Base-by-base conservation (phyloP, 2,888 invertebrate genomes). In the Nemurella pictetii region DNA sequence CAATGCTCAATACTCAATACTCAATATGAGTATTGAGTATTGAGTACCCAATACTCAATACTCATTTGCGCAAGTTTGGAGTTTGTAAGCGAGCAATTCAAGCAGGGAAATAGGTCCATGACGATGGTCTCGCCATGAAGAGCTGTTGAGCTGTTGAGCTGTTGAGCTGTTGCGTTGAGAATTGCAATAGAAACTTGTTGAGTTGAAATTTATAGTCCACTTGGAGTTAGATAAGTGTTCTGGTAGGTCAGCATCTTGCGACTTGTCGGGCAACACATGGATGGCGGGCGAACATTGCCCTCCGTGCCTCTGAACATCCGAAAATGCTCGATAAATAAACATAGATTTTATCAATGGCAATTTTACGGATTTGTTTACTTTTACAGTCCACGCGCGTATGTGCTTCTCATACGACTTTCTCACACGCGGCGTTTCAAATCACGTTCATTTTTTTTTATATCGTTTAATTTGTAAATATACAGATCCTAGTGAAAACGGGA, bases 151-250 rank as follows among this genome's bases (percentile, higher is more conserved):
- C n/a, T n/a, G n/a, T n/a, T 36, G 55, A 9, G 55, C 15, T 36
- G 7, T 36, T 7, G 4, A 15, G 25, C 75, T 28, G 75, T 4
- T 75, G 75, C 27, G 1, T 75, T 26, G 78, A 27, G 20, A 55
- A 55, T 82, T 82, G 55, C 82, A 26, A 82, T 82, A 90, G 90
- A 90, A 90, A 91, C 91, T 91, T 91, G 91, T 91, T 91, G 91
- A 91, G 90, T 87, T 87, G 89, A 89, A 90, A 91, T 91, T 91
- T 91, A 91, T 91, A 91, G 85, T 77, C 85, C 86, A 86, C 85
- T 86, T 86, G 80, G 78, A 30, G 78, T 55, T 80, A 80, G 78
- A 82, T 82, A 82, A 82, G 82, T 55, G 82, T 82, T 82, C 28
- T 55, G 55, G 72, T 82, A 82, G 82, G 82, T 82, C 82, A 72